Evolutionary conservation across 2,888 invertebrate genomes (phyloP), one percentile per base, ranked within the genome.

Genomic region (Parnassius smintheus): DNA sequence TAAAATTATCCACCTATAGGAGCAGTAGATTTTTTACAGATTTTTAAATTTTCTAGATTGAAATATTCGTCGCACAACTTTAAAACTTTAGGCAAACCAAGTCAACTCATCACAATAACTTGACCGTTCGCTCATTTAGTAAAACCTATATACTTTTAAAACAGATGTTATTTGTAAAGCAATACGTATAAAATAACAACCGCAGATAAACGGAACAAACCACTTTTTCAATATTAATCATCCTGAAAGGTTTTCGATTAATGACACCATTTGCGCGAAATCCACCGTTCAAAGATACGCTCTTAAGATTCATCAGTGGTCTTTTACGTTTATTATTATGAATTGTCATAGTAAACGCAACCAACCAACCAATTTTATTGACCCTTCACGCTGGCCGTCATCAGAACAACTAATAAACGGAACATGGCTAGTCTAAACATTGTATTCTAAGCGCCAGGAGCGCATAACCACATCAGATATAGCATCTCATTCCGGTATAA

Each of bases 391-490:
- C 68, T 70, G 73, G 68, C 71, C 73, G 73, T 70, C 73, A 74
- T 77, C 75, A 70, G 71, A 74, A 71, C 73, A 75, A 76, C 80
- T 80, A 80, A 83, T 84, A 85, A 83, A 82, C 78, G 81, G 75
- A 72, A 72, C 74, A 74, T 76, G 81, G 74, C 78, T 80, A 76
- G 77, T 71, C 80, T 75, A 79, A 81, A 86, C 88, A 86, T 82
- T 85, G 85, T 86, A 81, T 80, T 18, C 77, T 77, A 83, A 87
- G 85, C 83, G 86, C 80, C 82, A 80, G 79, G 80, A 79, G 75
- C 78, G 80, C 87, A 86, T 88, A 86, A 80, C 84, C 82, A 80
- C 81, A 85, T 85, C 82, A 80, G 87, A 86, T 84, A 85, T 84
- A 83, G 80, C 75, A 80, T 76, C 82, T 83, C 85, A 85, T 82